Evolutionary conservation across 2,113 vertebrate genomes (phyloP), one percentile per base, ranked within the genome.

Genomic region (Scophthalmus maximus): DNA sequence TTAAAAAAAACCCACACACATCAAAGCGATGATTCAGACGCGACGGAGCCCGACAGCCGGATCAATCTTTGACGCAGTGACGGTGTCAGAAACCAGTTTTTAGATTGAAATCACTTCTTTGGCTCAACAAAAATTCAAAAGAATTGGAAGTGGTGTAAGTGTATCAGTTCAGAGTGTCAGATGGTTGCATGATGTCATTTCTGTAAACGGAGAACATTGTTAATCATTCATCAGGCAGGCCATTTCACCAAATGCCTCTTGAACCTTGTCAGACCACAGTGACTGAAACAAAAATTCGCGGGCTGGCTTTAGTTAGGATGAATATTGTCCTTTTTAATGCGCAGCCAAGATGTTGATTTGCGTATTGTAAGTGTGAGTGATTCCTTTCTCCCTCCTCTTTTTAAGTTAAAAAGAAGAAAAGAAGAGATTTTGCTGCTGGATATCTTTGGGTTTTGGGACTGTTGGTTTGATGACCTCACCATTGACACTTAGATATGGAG

Each of bases 311-410:
- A 15, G 36, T 40, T 17, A n/a, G n/a, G n/a, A n/a, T n/a, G n/a
- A n/a, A n/a, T n/a, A n/a, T n/a, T n/a, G n/a, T n/a, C n/a, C 14
- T 40, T 40, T 11, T 40, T 6, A 52, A 62, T 73, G 32, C 52
- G 53, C 55, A 50, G 27, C 20, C 55, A 49, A 44, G 34, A 40
- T 17, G 52, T 51, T 40, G 8, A 32, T 32, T 5, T 8, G 30
- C 8, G 30, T 32, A n/a, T n/a, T n/a, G n/a, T n/a, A n/a, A n/a
- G n/a, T n/a, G n/a, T 8, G 30, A 32, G 30, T 4, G 8, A 32
- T 32, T 8, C 5, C 30, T 32, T 32, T 32, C 30, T 32, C 30
- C n/a, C n/a, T n/a, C n/a, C n/a, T n/a, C n/a, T n/a, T n/a, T n/a
- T n/a, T n/a, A n/a, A n/a, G n/a, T n/a, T n/a, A n/a, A n/a, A n/a